Evolutionary conservation across 2,113 vertebrate species (phyloP).

Genomic region (Ploceus nigricollis): DNA sequence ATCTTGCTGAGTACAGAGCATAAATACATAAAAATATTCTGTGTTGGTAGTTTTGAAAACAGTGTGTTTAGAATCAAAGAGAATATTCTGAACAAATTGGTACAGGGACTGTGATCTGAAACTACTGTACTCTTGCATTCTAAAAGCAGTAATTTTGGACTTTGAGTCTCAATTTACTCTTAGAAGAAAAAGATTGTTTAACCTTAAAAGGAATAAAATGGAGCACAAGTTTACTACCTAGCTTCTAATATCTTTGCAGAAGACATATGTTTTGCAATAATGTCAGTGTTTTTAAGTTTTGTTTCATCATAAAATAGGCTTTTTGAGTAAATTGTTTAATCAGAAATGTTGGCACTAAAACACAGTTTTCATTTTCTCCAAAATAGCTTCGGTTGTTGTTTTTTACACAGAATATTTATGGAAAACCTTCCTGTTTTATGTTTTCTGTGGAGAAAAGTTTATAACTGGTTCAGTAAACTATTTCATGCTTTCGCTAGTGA

Average conservation of each 20-base stretch:
- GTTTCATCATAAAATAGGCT: not conserved
- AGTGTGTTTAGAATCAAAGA: not conserved
- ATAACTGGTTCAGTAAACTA: not conserved
- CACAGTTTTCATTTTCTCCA: not conserved
- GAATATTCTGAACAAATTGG: not conserved
- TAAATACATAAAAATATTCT: not conserved
- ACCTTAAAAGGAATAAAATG: not conserved
- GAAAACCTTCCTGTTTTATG: not conserved
- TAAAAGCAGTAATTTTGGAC: not conserved
- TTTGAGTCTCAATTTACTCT: not conserved
- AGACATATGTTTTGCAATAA: not conserved
- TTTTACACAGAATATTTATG: not conserved
- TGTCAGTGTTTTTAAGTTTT: not conserved
- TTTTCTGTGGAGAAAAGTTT: not conserved
- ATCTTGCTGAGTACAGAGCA: not conserved
- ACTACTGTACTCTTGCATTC: not conserved
- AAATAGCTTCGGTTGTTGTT: not conserved
- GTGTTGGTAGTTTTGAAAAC: not conserved
- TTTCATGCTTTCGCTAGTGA: not conserved
- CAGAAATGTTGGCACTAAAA: not conserved
- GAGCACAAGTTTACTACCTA: not conserved
- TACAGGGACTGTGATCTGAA: not conserved
- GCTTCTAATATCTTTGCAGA: not conserved
- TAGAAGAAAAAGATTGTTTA: conserved; percentile 9
- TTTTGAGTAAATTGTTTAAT: conserved; percentile 7